Percentiles rank a stretch among this genome's conserved stretches.
phyloP scores from a whole-genome alignment of 2,888 invertebrate genomes.

The Amorpha juglandis region DNA sequence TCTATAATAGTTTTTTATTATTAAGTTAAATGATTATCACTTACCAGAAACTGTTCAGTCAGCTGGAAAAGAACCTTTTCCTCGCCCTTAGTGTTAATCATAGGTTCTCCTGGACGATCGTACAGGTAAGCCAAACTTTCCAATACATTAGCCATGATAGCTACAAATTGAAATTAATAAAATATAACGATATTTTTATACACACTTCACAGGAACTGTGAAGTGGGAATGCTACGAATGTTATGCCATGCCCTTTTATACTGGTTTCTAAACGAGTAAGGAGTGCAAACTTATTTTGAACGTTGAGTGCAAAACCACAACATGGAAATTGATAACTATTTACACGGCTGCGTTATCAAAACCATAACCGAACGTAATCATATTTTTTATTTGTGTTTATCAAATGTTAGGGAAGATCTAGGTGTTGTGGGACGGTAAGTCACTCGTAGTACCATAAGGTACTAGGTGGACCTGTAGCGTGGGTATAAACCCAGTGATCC shows the following conservation, averaged over 20 bases:
- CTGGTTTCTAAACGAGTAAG: constrained; percentile 28
- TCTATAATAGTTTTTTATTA: no score
- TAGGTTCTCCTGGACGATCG: constrained; percentile 85
- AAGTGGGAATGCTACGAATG: constrained; percentile 57
- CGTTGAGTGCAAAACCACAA: constrained; percentile 57
- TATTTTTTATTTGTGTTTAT: no score
- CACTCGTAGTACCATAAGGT: no score
- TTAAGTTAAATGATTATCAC: constrained; percentile 43
- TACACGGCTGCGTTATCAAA: constrained; percentile 22
- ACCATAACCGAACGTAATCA: neutral
- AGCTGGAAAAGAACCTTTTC: constrained; percentile 85
- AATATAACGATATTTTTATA: constrained; percentile 31
- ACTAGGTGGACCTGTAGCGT: no score
- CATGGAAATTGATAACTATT: constrained; percentile 14
- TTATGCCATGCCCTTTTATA: constrained; percentile 43
- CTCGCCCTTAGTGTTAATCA: constrained; percentile 86
- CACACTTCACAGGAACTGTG: constrained; percentile 73
- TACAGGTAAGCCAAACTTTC: constrained; percentile 75
- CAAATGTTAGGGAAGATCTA: no score
- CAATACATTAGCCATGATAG: constrained; percentile 55
- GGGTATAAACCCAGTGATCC: no score
- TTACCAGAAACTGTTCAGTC: constrained; percentile 85
- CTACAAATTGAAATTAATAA: constrained; percentile 29
- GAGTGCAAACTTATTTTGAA: constrained; percentile 46
- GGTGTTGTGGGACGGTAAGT: no score